These are phyloP conservation scores for Propithecus coquereli DNA, from an alignment of 2,113 vertebrate species.

Conservation along the genomic window DNA sequence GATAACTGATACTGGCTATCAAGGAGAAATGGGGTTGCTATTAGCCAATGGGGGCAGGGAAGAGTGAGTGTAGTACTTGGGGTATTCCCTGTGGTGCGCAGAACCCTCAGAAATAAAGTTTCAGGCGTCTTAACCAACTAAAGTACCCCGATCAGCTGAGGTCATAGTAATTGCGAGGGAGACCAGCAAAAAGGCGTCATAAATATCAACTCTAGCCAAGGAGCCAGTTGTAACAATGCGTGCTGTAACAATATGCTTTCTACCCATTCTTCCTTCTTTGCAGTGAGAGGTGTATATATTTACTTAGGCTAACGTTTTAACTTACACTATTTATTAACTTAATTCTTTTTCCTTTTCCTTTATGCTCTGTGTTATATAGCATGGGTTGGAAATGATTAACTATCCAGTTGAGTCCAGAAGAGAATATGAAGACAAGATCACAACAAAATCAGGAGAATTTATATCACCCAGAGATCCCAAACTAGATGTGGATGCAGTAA, in stretches of 20 bases:
- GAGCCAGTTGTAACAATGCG: not conserved
- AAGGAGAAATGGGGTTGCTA: not conserved
- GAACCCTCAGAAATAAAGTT: not conserved
- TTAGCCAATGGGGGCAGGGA: not conserved
- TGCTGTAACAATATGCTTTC: not conserved
- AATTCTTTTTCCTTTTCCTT: not conserved
- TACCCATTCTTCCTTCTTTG: not conserved
- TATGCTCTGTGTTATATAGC: not conserved
- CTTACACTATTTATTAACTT: not conserved
- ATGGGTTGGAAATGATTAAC: not conserved
- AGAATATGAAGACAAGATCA: not conserved
- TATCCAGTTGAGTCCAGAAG: not conserved
- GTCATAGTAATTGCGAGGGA: not conserved
- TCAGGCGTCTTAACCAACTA: not conserved
- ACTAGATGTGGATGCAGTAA: not conserved
- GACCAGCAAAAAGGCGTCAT: not conserved
- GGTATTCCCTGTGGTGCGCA: not conserved
- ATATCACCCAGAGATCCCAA: not conserved
- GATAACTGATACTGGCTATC: not conserved
- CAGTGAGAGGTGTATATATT: not conserved
- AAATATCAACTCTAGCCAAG: not conserved
- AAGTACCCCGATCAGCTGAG: not conserved
- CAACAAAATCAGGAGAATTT: not conserved
- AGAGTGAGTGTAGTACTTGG: rapidly evolving
- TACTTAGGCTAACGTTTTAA: not conserved